phyloP scores from a whole-genome alignment of 2,888 invertebrate species.

The Fragum sueziense region DNA sequence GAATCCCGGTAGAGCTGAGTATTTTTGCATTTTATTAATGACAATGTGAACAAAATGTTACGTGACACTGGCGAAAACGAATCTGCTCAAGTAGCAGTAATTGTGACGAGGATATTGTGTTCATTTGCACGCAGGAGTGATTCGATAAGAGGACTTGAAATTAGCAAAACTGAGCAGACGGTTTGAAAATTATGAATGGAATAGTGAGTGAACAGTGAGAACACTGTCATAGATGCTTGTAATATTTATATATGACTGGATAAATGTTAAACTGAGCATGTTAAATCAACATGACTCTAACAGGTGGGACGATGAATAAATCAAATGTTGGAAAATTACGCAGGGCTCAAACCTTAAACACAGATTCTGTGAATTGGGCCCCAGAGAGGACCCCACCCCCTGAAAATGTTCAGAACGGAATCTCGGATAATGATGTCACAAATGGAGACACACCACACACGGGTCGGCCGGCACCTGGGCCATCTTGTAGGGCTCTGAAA shows the following conservation, averaged over 20 bases:
- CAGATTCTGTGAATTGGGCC: constrained; percentile 37
- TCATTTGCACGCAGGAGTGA: too few relatives aligned
- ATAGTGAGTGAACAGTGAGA: too few relatives aligned
- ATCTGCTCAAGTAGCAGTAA: too few relatives aligned
- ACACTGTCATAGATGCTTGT: neutral
- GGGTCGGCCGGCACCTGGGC: constrained; percentile 30
- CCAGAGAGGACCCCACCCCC: constrained; percentile 35
- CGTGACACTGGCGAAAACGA: neutral
- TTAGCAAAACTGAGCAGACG: too few relatives aligned
- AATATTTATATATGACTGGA: neutral
- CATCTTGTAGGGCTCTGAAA: constrained; percentile 94
- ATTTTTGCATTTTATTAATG: neutral
- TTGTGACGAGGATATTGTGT: too few relatives aligned
- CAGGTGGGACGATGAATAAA: constrained; percentile 54
- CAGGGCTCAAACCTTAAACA: constrained; percentile 54
- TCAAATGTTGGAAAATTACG: constrained; percentile 49
- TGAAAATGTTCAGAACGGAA: neutral
- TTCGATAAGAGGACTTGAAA: too few relatives aligned
- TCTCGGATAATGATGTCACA: neutral
- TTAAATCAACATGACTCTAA: constrained; percentile 49
- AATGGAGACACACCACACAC: neutral
- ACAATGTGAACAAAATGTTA: too few relatives aligned
- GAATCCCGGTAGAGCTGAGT: neutral
- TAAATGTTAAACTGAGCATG: neutral
- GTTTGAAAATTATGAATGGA: too few relatives aligned